phyloP scores from a whole-genome alignment of 2,888 invertebrate genomes.

The Meloe dianella region DNA sequence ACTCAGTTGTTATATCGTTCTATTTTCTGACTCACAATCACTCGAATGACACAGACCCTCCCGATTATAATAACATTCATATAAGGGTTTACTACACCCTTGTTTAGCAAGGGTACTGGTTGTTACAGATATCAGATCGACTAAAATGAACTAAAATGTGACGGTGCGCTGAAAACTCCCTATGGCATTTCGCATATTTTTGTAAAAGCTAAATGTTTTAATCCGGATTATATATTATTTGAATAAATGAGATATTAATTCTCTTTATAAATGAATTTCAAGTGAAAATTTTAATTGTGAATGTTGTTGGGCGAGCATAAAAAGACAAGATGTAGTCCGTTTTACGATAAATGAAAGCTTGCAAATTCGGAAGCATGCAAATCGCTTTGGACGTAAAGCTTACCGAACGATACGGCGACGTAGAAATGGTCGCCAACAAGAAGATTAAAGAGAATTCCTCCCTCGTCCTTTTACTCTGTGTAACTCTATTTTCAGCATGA shows the following conservation, averaged over 20 bases:
- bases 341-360: conserved; percentile 12
- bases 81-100: conserved; percentile 12
- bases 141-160: conserved; percentile 26
- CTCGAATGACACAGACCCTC: conserved; percentile 23
- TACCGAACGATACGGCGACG: conserved; percentile 22
- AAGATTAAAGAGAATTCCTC: conserved; percentile 49
- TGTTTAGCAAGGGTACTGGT: not conserved
- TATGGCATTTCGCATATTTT: too few relatives aligned
- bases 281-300: not conserved
- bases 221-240: not conserved
- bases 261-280: conserved; percentile 8
- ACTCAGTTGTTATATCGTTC: conserved; percentile 29
- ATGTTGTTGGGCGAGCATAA: not conserved
- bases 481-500: conserved; percentile 53
- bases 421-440: conserved; percentile 34
- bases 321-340: conserved; percentile 5
- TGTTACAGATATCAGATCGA: conserved; percentile 24
- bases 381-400: conserved; percentile 26
- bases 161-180: too few relatives aligned
- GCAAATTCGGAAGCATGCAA: conserved; percentile 31
- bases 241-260: not conserved
- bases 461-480: conserved; percentile 29
- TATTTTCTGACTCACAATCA: conserved; percentile 28
- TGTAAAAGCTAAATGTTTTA: not conserved
- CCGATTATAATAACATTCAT: not conserved